These are phyloP conservation scores for Beris chalybata DNA, from an alignment of 2,888 invertebrate species.

Conservation along the genomic window DNA sequence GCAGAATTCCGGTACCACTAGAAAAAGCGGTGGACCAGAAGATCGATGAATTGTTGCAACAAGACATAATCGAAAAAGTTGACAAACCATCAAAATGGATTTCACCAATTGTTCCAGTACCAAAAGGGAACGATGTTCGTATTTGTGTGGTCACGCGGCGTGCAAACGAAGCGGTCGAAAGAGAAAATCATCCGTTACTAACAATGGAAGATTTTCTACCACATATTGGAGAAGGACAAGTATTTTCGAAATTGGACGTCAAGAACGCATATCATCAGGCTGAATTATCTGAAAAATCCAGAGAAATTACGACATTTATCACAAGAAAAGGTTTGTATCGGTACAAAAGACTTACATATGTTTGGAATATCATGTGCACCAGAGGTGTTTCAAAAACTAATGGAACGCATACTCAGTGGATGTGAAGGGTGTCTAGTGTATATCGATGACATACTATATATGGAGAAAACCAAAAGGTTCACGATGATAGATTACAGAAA, in stretches of 20 bases:
- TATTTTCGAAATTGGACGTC: slow-evolving; percentile 32
- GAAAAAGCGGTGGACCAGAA: slow-evolving; percentile 24
- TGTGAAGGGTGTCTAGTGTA: too few species aligned
- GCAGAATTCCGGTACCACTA: slow-evolving; percentile 45
- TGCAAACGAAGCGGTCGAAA: slow-evolving; percentile 24
- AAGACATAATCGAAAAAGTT: background rate
- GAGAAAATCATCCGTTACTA: slow-evolving; percentile 32
- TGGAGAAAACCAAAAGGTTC: too few species aligned
- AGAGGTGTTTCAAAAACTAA: too few species aligned
- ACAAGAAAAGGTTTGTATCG: too few species aligned
- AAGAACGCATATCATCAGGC: slow-evolving; percentile 28
- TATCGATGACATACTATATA: too few species aligned
- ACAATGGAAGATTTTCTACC: slow-evolving; percentile 24
- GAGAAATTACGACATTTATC: too few species aligned
- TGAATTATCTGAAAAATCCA: too few species aligned
- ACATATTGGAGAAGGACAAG: slow-evolving; percentile 21
- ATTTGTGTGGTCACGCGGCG: slow-evolving; percentile 27
- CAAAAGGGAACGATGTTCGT: slow-evolving; percentile 43
- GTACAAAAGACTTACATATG: too few species aligned
- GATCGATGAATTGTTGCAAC: slow-evolving; percentile 35
- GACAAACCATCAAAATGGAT: slow-evolving; percentile 43
- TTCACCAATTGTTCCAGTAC: slow-evolving; percentile 45
- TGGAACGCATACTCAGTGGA: too few species aligned
- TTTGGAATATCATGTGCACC: too few species aligned
- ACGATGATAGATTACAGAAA: too few species aligned